Evolutionary conservation across 2,888 invertebrate species (phyloP), one percentile per base, ranked within the genome.

Genomic region (Ennomos fuscantarius): DNA sequence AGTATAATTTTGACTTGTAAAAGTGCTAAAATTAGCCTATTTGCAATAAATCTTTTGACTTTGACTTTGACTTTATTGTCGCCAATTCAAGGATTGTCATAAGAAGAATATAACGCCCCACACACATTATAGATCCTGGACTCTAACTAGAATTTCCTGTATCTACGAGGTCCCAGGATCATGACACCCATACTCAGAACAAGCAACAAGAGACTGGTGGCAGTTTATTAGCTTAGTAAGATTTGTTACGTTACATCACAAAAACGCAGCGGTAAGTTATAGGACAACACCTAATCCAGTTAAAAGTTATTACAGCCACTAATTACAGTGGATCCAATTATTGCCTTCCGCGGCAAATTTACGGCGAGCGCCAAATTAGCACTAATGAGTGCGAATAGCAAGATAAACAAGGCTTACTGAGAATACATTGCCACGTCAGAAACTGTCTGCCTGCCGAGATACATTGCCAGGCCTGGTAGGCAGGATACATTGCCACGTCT

Each of bases 221-320:
- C 24, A 6, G 24, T 24, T 24, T 24, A 24, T 24, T 24, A 24
- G 24, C 24, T 24, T 0, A 24, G 15, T 15, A 24, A 24, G 24
- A 36, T 36, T 37, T 37, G 12, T 37, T 12, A 11, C n/a, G n/a
- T n/a, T n/a, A 37, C 12, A 8, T 8, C 36, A 11, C 36, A 48
- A 55, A 54, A 57, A 55, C 32, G 40, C 35, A 46, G 32, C 45
- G 46, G 34, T 56, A 55, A 63, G 47, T 61, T 50, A 60, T 43
- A 57, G 63, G 48, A 54, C 63, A 64, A 51, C 57, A 63, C 56
- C 59, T 65, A 65, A 67, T 65, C 66, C 61, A 55, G 55, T 61
- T 67, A 49, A 61, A 65, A 67, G 61, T 66, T 63, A 67, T 67
- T 65, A 63, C 63, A 49, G 43, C 54, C 61, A 57, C 66, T 67